These are phyloP conservation scores for Sphaerophoria taeniata DNA, from an alignment of 2,888 invertebrate species.

Conservation along the genomic window DNA sequence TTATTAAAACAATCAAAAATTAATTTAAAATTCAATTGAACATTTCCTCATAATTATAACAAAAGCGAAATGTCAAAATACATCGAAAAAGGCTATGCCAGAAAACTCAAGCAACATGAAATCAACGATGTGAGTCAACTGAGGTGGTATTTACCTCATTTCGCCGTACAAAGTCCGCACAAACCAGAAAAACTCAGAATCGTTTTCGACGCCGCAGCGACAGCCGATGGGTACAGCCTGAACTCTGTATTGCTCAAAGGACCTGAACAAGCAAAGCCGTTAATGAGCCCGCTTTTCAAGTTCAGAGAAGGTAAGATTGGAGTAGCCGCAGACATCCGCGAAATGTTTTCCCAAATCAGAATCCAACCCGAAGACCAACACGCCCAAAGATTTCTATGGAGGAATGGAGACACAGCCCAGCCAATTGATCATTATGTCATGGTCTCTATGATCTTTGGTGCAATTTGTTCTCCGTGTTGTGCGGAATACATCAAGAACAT, in stretches of 20 bases:
- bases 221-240: constrained; percentile 70
- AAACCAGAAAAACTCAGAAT: constrained; percentile 75
- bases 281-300: constrained; percentile 77
- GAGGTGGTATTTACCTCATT: constrained; percentile 77
- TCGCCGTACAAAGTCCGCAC: constrained; percentile 76
- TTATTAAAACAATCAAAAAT: no score
- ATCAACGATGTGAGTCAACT: constrained; percentile 6
- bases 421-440: background rate
- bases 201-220: constrained; percentile 77
- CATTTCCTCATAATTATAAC: no score
- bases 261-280: constrained; percentile 29
- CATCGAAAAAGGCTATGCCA: constrained; percentile 69
- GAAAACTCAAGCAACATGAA: constrained; percentile 67
- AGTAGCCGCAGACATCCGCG: constrained; percentile 75
- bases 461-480: background rate
- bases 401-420: background rate
- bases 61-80: background rate
- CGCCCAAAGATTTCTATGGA: background rate
- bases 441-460: background rate
- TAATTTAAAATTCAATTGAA: no score
- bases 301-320: constrained; percentile 78
- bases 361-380: background rate
- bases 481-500: background rate
- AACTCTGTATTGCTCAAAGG: constrained; percentile 76
- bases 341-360: background rate